Evolutionary conservation across 1,140 invertebrate genomes (phyloP).

Genomic region (Listronotus oregonensis): DNA sequence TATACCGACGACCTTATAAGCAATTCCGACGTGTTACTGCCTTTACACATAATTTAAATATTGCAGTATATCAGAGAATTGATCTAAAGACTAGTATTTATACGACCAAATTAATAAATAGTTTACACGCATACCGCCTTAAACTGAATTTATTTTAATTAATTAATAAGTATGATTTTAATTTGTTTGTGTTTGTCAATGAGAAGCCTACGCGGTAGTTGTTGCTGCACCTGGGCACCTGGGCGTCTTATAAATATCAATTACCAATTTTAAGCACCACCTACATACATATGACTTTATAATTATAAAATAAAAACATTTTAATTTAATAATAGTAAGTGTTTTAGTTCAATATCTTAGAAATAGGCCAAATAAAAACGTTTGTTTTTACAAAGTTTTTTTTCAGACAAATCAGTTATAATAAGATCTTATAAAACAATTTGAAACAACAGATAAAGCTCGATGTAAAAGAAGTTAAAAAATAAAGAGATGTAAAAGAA

Average conservation of each 20-base stretch:
- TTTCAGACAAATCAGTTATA: no score
- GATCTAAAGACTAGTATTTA: neutral
- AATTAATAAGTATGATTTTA: slow-evolving; percentile 18
- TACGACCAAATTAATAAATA: slow-evolving; percentile 3
- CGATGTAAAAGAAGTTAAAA: no score
- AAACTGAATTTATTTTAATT: slow-evolving; percentile 24
- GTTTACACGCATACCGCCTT: slow-evolving; percentile 2
- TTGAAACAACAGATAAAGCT: no score
- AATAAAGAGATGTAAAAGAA: no score
- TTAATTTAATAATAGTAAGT: no score
- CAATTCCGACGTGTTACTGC: neutral
- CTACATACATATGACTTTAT: neutral
- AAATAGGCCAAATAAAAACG: no score
- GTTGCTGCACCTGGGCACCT: slow-evolving; percentile 17
- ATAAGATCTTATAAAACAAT: no score
- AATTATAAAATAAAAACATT: slow-evolving; percentile 6
- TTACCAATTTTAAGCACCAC: slow-evolving; percentile 21
- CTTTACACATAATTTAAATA: no score
- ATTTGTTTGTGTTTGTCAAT: slow-evolving; percentile 25
- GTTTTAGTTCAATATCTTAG: no score
- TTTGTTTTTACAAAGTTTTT: no score
- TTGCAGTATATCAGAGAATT: neutral
- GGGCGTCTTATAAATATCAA: slow-evolving; percentile 26
- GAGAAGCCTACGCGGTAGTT: slow-evolving; percentile 11
- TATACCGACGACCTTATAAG: neutral